phyloP scores from a whole-genome alignment of 2,888 invertebrate genomes.

The Microctonus aethiopoides region DNA sequence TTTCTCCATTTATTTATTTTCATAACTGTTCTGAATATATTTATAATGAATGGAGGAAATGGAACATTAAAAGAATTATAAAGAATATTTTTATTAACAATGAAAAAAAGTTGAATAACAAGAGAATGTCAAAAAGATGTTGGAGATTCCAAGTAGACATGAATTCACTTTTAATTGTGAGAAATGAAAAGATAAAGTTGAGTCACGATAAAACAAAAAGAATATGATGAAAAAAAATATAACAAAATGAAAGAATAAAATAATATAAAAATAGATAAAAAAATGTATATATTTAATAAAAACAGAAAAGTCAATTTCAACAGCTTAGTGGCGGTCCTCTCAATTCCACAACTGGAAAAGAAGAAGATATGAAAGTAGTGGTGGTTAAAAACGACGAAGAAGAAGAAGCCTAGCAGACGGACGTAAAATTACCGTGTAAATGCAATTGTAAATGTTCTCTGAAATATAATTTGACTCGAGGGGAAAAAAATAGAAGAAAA shows the following conservation, averaged over 20 bases:
- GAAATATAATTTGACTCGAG: constrained; percentile 42
- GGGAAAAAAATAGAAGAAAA: constrained; percentile 28
- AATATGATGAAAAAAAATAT: not conserved
- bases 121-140: not conserved
- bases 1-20: too few relatives aligned
- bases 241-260: not conserved
- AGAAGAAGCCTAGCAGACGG: not conserved
- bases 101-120: not conserved
- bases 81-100: not conserved
- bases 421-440: constrained; percentile 47
- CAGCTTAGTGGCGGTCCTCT: not conserved
- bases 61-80: not conserved
- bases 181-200: not conserved
- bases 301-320: not conserved
- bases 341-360: not conserved
- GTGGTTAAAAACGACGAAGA: not conserved
- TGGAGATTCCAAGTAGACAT: not conserved
- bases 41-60: too few relatives aligned
- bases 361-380: not conserved
- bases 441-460: constrained; percentile 44
- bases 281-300: not conserved
- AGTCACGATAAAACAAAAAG: not conserved
- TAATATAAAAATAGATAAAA: not conserved
- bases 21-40: too few relatives aligned
- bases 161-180: not conserved